Base-by-base conservation (phyloP, 2,888 invertebrate genomes). In the Oligia latruncula region DNA sequence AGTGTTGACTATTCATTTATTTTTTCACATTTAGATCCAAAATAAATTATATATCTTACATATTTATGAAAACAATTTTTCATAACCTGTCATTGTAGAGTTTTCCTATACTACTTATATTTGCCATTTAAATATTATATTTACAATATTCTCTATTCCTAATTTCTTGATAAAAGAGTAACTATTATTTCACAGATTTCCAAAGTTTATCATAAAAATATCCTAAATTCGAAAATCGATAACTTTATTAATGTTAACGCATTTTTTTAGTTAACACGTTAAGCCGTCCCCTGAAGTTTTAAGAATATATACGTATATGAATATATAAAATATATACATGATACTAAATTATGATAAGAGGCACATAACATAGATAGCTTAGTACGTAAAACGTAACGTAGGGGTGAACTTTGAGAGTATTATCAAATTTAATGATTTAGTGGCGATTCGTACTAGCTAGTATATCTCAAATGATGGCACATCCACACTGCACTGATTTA, bases 281-380 rank as follows among this genome's bases (percentile, higher is more conserved):
- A 92, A 93, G 93, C 95, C 95, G 95, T 95, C 95, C 95, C 95
- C 95, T 93, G 92, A 92, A 95, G 95, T 94, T 95, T 95, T 95
- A 95, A 95, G 92, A 92, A 91, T 92, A 92, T 92, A 91, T 92
- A 92, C 91, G 90, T 87, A 92, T 90, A 88, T 90, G 89, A 90
- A 89, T 90, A 89, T 89, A 88, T 85, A 80, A 87, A 87, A 82
- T 90, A 88, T 88, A 90, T 86, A 85, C 82, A 89, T 84, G 78
- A 81, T 89, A 88, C 84, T 85, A 88, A 86, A 85, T 81, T 88
- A 82, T 80, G 76, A 77, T 89, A 89, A 89, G 87, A 84, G 82
- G 90, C 89, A 89, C 89, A 85, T 80, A 82, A 85, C 74, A 84
- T 83, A 84, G 76, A 84, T 89, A 88, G 80, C 62, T 80, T 90